These are phyloP conservation scores for Antrozous pallidus DNA, from an alignment of 2,797 vertebrate genomes.

Conservation along the genomic window DNA sequence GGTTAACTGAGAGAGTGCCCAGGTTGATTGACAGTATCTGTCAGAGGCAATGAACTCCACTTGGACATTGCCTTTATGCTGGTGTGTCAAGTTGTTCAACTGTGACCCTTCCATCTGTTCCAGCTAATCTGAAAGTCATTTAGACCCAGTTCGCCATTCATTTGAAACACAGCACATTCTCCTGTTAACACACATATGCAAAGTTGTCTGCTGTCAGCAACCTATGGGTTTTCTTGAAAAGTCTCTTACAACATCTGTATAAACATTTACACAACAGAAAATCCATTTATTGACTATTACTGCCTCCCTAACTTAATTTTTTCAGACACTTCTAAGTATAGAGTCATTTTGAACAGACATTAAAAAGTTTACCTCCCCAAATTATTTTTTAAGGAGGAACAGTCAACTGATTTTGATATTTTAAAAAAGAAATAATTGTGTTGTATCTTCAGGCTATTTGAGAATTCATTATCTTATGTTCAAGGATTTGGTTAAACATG, in stretches of 20 bases:
- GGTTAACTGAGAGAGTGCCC: slow-evolving; percentile 80
- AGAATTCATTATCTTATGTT: background rate
- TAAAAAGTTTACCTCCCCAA: background rate
- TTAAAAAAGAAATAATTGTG: background rate
- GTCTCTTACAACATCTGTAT: slow-evolving; percentile 84
- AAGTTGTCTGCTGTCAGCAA: slow-evolving; percentile 85
- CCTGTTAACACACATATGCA: slow-evolving; percentile 89
- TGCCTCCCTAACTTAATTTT: slow-evolving; percentile 30
- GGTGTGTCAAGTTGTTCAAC: slow-evolving; percentile 91
- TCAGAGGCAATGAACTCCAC: slow-evolving; percentile 90
- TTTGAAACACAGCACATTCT: slow-evolving; percentile 83
- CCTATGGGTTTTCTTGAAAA: slow-evolving; percentile 65
- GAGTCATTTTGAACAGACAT: background rate
- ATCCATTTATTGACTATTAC: slow-evolving; percentile 42
- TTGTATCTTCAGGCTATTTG: background rate
- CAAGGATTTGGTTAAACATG: background rate
- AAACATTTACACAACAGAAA: slow-evolving; percentile 73
- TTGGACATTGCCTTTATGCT: slow-evolving; percentile 89
- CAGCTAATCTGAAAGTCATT: slow-evolving; percentile 92
- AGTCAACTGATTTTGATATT: background rate
- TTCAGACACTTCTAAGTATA: slow-evolving; percentile 35
- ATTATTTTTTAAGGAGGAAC: slow-evolving; percentile 9
- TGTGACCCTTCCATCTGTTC: slow-evolving; percentile 95
- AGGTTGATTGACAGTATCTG: slow-evolving; percentile 90
- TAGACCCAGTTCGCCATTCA: slow-evolving; percentile 85